A percentile compares a stretch with the other conserved stretches of the same genome.
Conservation (phyloP, 2,797 vertebrate species). For the Decapterus maruadsi region DNA sequence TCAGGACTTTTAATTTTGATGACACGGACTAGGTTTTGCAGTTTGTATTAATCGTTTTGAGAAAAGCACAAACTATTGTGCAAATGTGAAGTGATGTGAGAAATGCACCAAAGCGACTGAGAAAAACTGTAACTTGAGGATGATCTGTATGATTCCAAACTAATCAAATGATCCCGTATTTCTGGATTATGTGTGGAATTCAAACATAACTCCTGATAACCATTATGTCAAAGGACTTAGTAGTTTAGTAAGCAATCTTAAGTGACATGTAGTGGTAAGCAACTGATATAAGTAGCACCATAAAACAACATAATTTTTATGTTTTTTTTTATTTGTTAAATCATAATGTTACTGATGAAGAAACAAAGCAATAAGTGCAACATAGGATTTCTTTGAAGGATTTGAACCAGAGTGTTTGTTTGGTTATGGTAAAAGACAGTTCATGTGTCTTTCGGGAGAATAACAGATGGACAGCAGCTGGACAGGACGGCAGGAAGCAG, state of each 20-base stretch:
- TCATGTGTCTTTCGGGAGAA: conserved; percentile 18
- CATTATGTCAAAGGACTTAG: background rate
- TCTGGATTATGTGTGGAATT: background rate
- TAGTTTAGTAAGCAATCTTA: too few species aligned
- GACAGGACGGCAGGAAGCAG: conserved; percentile 2
- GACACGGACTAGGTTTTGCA: too few species aligned
- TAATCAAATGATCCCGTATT: background rate
- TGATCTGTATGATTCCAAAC: background rate
- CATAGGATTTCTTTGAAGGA: conserved; percentile 10
- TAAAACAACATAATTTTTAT: conserved; percentile 14
- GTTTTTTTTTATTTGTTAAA: conserved; percentile 41
- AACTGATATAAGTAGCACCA: background rate
- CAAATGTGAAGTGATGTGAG: too few species aligned
- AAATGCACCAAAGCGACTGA: too few species aligned
- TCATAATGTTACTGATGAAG: conserved; percentile 27
- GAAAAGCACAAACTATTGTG: too few species aligned
- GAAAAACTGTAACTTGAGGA: too few species aligned
- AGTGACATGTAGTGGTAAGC: background rate
- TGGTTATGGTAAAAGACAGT: background rate
- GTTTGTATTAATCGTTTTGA: too few species aligned
- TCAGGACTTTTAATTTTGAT: too few species aligned
- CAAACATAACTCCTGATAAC: background rate
- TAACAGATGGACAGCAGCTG: background rate
- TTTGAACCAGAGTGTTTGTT: conserved; percentile 17
- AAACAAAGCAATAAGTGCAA: conserved; percentile 8